Evolutionary conservation across 2,113 vertebrate genomes (phyloP), one percentile per base, ranked within the genome.

Genomic region (Caloenas nicobarica): DNA sequence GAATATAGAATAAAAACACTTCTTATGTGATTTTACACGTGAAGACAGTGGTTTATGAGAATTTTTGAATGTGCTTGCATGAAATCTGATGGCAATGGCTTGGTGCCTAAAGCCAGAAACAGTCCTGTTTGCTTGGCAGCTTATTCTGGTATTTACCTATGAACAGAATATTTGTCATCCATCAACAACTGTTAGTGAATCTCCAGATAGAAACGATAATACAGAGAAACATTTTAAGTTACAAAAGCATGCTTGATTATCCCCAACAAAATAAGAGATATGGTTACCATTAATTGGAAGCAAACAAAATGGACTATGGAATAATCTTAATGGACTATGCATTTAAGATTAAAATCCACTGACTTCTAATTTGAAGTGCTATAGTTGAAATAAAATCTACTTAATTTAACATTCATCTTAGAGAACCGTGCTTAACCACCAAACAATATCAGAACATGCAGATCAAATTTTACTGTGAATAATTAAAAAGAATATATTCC

Each of bases 161-260:
- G 1, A 81, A 84, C 4, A 65, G 48, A 95, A 5, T 23, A 36
- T 66, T 96, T 92, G 92, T 85, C 36, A 38, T 76, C 85, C 44
- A 80, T 68, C 54, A 76, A 13, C 2, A 22, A 40, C 4, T 62
- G 33, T 74, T 34, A 86, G 83, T 34, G 53, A 93, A 89, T 87
- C 97, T 98, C 98, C 95, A 98, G 97, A 98, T 96, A 98, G 34
- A 98, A 98, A 97, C 96, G 96, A 93, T 94, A 98, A 64, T 78
- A 91, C 60, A 54, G 71, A 89, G 65, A 95, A 89, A 96, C 28
- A 92, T 42, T 58, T 85, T 51, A 56, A 86, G 95, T 93, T 96
- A 95, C 78, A 90, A 94, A 96, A 82, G 96, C 98, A 98, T 98
- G 98, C 98, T 97, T 96, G 50, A 96, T 95, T 96, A 97, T 83